Evolutionary conservation across 2,888 invertebrate species (phyloP).

Genomic region (Desoria tigrina): DNA sequence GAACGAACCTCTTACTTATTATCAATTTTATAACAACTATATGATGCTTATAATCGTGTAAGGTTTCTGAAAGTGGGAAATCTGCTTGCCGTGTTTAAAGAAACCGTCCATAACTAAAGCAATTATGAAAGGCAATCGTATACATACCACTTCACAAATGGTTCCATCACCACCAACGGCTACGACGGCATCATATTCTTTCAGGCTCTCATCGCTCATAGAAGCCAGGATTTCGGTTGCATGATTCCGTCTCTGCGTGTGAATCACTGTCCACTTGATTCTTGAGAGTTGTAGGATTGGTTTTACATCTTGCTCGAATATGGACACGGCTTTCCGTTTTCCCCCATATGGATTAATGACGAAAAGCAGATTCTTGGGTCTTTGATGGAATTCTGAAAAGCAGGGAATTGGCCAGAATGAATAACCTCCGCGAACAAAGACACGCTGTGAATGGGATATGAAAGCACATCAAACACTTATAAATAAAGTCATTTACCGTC

Average conservation of each 20-base stretch:
- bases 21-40: not conserved
- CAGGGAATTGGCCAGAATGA: too few species aligned
- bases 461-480: constrained; percentile 7
- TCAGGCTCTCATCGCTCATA: constrained; percentile 58
- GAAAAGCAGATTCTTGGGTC: constrained; percentile 72
- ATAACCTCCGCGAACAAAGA: too few species aligned
- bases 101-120: too few species aligned
- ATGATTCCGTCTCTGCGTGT: constrained; percentile 75
- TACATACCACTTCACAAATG: constrained; percentile 76
- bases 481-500: constrained; percentile 32
- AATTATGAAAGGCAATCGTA: too few species aligned
- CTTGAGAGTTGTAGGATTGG: constrained; percentile 67
- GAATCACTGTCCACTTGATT: constrained; percentile 66
- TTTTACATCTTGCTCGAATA: constrained; percentile 73
- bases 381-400: constrained; percentile 60
- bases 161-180: constrained; percentile 87
- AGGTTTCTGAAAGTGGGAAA: too few species aligned
- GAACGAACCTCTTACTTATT: not conserved
- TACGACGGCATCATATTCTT: constrained; percentile 66
- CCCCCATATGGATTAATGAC: constrained; percentile 86
- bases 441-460: too few species aligned
- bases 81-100: too few species aligned
- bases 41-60: not conserved
- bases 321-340: constrained; percentile 69
- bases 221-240: constrained; percentile 69